These are phyloP conservation scores for Nomada lathburiana DNA, from an alignment of 2,888 invertebrate species.

Conservation along the genomic window DNA sequence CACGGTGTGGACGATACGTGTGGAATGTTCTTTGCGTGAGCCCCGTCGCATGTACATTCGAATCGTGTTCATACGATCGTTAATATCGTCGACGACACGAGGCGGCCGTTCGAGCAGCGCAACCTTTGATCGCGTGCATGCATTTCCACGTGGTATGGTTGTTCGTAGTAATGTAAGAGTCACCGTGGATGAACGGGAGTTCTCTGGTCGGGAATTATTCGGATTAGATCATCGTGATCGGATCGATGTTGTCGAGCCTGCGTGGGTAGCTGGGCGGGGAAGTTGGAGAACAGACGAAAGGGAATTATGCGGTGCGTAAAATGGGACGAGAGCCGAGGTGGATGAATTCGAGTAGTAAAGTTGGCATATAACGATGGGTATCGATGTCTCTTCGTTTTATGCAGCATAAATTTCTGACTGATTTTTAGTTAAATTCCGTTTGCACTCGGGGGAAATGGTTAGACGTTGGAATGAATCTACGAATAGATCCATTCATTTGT, in stretches of 20 bases:
- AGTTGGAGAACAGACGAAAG: not conserved
- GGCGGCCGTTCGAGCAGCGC: slow-evolving; percentile 43
- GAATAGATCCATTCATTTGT: no score
- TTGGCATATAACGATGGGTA: no score
- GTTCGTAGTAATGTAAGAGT: slow-evolving; percentile 24
- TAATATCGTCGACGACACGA: slow-evolving; percentile 48
- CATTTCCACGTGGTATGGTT: slow-evolving; percentile 44
- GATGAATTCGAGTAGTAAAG: no score
- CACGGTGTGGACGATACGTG: no score
- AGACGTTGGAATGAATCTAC: no score
- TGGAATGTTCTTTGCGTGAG: slow-evolving; percentile 48
- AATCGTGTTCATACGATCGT: slow-evolving; percentile 50
- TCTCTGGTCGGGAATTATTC: not conserved
- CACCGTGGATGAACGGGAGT: slow-evolving; percentile 12
- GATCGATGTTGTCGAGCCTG: not conserved
- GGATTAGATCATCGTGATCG: not conserved
- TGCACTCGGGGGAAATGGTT: no score
- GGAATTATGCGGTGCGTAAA: not conserved
- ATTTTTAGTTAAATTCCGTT: no score
- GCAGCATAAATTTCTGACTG: no score
- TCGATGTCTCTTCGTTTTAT: no score
- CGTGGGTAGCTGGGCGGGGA: not conserved
- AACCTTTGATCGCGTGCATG: slow-evolving; percentile 46
- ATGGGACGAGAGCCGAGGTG: no score
- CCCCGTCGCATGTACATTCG: slow-evolving; percentile 20